A percentile compares a stretch with the other conserved stretches of the same genome.
Conservation (phyloP, 2,888 invertebrate species). For the Macropis europaea region DNA sequence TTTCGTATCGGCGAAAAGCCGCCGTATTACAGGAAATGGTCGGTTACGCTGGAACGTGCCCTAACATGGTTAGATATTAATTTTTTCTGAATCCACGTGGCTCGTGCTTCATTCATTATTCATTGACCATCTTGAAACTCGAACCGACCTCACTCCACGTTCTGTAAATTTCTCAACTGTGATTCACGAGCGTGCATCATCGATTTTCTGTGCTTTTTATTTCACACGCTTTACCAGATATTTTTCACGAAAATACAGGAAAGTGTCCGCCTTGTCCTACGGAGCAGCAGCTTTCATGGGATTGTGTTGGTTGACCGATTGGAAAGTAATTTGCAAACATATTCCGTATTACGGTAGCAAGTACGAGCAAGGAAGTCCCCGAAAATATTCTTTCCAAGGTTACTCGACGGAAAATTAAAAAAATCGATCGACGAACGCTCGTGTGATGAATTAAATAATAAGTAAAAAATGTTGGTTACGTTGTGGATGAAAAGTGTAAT, state of each 20-base stretch:
- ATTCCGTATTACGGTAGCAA: constrained; percentile 69
- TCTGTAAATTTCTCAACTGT: too few relatives aligned
- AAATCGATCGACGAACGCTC: too few relatives aligned
- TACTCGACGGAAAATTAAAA: too few relatives aligned
- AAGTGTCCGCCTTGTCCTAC: constrained; percentile 61
- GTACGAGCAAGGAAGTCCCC: constrained; percentile 48
- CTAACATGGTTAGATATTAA: constrained; percentile 26
- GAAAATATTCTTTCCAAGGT: constrained; percentile 28
- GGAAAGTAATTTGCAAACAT: constrained; percentile 66
- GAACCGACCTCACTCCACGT: too few relatives aligned
- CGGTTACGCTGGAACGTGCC: constrained; percentile 9
- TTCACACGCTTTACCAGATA: background rate
- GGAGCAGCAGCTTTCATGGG: constrained; percentile 53
- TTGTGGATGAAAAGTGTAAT: background rate
- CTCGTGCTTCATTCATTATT: too few relatives aligned
- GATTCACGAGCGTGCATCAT: too few relatives aligned
- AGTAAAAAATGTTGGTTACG: background rate
- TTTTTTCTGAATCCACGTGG: too few relatives aligned
- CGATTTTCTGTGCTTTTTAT: too few relatives aligned
- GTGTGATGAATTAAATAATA: background rate
- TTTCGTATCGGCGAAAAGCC: background rate
- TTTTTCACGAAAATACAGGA: constrained; percentile 58
- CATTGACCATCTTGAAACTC: too few relatives aligned
- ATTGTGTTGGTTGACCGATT: constrained; percentile 66
- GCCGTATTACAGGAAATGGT: constrained; percentile 11